A percentile compares a stretch with the other conserved stretches of the same genome.
These are phyloP conservation scores for Tineola bisselliella DNA, from an alignment of 2,888 invertebrate species.

Conservation along the genomic window DNA sequence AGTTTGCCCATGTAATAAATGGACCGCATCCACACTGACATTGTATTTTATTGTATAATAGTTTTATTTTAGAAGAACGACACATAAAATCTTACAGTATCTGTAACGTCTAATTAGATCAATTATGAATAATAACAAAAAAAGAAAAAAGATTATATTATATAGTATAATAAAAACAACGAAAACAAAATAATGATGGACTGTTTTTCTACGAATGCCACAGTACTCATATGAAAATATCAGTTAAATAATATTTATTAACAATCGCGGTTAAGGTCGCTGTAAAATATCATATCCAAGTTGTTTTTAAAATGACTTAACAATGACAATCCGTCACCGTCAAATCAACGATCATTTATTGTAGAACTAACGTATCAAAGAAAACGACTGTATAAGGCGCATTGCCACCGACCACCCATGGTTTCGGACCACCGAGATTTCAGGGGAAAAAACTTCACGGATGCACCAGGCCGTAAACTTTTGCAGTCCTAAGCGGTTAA, in stretches of 20 bases:
- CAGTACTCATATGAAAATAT: too few relatives aligned
- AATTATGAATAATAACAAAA: too few relatives aligned
- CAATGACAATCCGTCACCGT: constrained; percentile 2
- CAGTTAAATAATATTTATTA: background rate
- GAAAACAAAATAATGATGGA: too few relatives aligned
- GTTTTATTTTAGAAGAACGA: too few relatives aligned
- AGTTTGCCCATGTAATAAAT: constrained; percentile 58
- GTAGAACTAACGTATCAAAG: constrained; percentile 15
- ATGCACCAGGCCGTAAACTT: constrained; percentile 6
- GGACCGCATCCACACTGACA: constrained; percentile 36
- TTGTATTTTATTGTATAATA: background rate
- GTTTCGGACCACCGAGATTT: constrained; percentile 29
- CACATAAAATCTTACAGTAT: too few relatives aligned
- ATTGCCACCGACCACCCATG: constrained; percentile 43
- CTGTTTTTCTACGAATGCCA: too few relatives aligned
- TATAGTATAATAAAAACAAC: too few relatives aligned
- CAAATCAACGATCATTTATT: constrained; percentile 10
- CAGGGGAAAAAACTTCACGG: constrained; percentile 25
- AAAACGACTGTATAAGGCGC: constrained; percentile 14
- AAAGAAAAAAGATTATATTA: too few relatives aligned
- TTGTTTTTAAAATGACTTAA: constrained; percentile 1
- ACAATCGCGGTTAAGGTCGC: background rate
- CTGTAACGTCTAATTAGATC: too few relatives aligned
- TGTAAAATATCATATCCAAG: background rate
- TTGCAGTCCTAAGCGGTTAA: background rate